Conservation (phyloP, 2,888 invertebrate genomes). For the Pseudococcus longispinus region DNA sequence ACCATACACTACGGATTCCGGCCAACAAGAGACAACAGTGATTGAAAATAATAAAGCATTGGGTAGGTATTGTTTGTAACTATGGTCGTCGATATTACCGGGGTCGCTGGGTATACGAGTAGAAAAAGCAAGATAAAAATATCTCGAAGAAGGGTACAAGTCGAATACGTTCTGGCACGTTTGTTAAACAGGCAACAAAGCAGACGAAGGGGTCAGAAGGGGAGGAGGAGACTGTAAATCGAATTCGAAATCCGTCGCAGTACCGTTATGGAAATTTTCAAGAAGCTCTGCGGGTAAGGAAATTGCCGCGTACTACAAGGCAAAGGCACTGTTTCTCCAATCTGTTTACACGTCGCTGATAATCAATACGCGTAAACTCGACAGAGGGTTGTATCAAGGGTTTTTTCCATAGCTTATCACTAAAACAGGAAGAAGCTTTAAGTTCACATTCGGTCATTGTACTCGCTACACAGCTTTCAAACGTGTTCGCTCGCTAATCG, state of each 20-base stretch:
- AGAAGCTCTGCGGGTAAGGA: not conserved
- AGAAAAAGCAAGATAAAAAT: not conserved
- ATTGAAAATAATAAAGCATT: not conserved
- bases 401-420: conserved; percentile 14
- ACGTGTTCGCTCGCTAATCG: not conserved
- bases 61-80: not conserved
- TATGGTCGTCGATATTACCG: not conserved
- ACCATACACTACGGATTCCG: not conserved
- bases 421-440: conserved; percentile 36
- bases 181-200: not conserved
- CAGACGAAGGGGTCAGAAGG: not conserved
- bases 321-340: not conserved
- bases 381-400: not conserved
- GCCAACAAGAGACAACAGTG: not conserved
- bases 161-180: too few species aligned
- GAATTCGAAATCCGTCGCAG: not conserved
- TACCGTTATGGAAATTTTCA: conserved; percentile 2
- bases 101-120: not conserved
- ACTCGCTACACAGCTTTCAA: conserved; percentile 1
- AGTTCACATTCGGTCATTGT: conserved; percentile 39
- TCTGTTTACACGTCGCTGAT: conserved; percentile 22
- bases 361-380: not conserved
- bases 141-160: not conserved
- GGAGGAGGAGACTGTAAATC: not conserved
- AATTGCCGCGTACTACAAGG: not conserved